Evolutionary conservation across 2,888 invertebrate genomes (phyloP), one percentile per base, ranked within the genome.

Genomic region (Ophion ellenae): DNA sequence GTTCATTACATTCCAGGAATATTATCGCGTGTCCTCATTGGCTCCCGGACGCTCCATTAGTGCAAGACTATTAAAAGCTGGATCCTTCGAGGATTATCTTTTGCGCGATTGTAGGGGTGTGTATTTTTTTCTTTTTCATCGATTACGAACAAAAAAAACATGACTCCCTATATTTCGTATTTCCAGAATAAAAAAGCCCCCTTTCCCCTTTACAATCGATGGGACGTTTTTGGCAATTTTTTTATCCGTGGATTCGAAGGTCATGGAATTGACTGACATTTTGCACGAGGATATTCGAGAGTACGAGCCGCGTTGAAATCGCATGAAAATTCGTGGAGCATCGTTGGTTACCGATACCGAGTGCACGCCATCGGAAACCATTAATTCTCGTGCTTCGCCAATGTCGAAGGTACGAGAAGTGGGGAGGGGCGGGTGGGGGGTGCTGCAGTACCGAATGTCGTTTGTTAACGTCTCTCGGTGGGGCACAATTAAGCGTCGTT

Each of bases 401-500:
- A 70, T 73, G 63, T 61, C 36, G 24, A 45, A 57, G 40, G 36
- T 53, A 57, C 28, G 47, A 53, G 45, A 57, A 32, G 36, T 28
- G 53, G 53, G 71, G 9, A 40, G 40, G 67, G 47, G 45, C 24
- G 24, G 59, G 59, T 7, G 32, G 3, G 45, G 53, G 67, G 69
- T 67, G 57, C 47, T 84, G 75, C 84, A 86, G 80, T 71, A 80
- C 84, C 86, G 83, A 82, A 79, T 81, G 87, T 87, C 88, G 83
- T 87, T 88, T 87, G 84, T 87, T 84, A 87, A 88, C 84, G 83
- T 86, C 87, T 70, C 83, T 81, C 85, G 76, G 79, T 86, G 81
- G 79, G 81, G 83, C 83, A 88, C 88, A 88, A 88, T 88, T 86
- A 88, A 87, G 86, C 85, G 83, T 83, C 86, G 84, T 77, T 86